These are phyloP conservation scores for Trichonephila clavata DNA, from an alignment of 1,140 invertebrate species.

Conservation along the genomic window DNA sequence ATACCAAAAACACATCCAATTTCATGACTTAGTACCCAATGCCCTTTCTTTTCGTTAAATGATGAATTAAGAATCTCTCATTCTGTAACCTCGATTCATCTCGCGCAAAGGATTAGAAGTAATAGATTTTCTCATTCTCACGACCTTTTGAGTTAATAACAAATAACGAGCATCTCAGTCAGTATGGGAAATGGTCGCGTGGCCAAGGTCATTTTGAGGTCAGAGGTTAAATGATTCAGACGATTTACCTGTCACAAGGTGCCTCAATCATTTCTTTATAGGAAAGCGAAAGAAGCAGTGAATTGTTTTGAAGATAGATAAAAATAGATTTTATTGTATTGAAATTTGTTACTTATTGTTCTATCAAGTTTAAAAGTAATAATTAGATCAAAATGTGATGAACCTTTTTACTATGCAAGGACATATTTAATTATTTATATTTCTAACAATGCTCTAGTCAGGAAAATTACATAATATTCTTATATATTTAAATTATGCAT, in stretches of 20 bases:
- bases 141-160: slow-evolving; percentile 36
- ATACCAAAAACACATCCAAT: not conserved
- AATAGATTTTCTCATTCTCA: slow-evolving; percentile 45
- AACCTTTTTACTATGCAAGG: no score
- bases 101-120: not conserved
- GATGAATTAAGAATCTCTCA: not conserved
- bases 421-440: no score
- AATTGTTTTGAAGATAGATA: no score
- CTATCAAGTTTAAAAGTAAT: not conserved
- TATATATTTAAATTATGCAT: no score
- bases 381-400: not conserved
- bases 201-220: slow-evolving; percentile 43
- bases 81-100: not conserved
- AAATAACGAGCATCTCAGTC: slow-evolving; percentile 12
- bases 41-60: slow-evolving; percentile 18
- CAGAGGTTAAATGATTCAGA: slow-evolving; percentile 47
- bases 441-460: no score
- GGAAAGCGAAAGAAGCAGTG: not conserved
- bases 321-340: not conserved
- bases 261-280: slow-evolving; percentile 16
- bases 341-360: not conserved
- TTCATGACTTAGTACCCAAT: slow-evolving; percentile 17
- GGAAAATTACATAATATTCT: no score
- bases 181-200: slow-evolving; percentile 39
- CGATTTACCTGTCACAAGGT: slow-evolving; percentile 55